A percentile compares a stretch with the other conserved stretches of the same genome.
These are phyloP conservation scores for Menidia menidia DNA, from an alignment of 2,797 vertebrate genomes.

Conservation along the genomic window DNA sequence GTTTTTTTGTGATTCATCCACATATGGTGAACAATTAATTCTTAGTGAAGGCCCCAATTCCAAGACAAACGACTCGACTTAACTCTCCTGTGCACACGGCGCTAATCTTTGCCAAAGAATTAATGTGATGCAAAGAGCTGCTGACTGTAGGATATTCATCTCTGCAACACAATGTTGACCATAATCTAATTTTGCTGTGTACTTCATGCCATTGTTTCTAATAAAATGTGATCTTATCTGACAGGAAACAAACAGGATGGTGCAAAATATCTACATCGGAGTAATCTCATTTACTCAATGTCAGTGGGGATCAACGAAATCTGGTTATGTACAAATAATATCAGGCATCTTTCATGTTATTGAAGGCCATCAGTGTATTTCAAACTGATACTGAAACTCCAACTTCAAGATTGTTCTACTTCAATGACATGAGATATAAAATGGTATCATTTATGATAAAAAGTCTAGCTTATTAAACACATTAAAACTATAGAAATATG, in stretches of 20 bases:
- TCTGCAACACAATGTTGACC: conserved; percentile 49
- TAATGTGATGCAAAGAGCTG: conserved; percentile 72
- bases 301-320: conserved; percentile 46
- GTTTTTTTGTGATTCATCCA: conserved; percentile 45
- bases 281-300: conserved; percentile 36
- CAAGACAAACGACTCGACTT: conserved; percentile 72
- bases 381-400: conserved; percentile 36
- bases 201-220: conserved; percentile 56
- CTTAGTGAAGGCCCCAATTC: conserved; percentile 56
- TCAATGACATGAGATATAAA: too few relatives aligned
- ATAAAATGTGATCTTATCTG: conserved; percentile 64
- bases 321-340: conserved; percentile 37
- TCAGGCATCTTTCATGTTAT: conserved; percentile 23
- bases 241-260: conserved; percentile 44
- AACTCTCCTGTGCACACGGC: conserved; percentile 57
- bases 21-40: conserved; percentile 69
- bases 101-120: conserved; percentile 72
- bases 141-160: conserved; percentile 72
- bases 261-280: conserved; percentile 40
- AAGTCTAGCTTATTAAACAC: too few relatives aligned
- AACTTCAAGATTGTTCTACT: conserved; percentile 6
- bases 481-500: too few relatives aligned
- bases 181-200: conserved; percentile 59
- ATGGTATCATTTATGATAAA: too few relatives aligned
- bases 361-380: conserved; percentile 28